Conservation (phyloP, 2,113 vertebrate genomes). For the Prinia subflava region DNA sequence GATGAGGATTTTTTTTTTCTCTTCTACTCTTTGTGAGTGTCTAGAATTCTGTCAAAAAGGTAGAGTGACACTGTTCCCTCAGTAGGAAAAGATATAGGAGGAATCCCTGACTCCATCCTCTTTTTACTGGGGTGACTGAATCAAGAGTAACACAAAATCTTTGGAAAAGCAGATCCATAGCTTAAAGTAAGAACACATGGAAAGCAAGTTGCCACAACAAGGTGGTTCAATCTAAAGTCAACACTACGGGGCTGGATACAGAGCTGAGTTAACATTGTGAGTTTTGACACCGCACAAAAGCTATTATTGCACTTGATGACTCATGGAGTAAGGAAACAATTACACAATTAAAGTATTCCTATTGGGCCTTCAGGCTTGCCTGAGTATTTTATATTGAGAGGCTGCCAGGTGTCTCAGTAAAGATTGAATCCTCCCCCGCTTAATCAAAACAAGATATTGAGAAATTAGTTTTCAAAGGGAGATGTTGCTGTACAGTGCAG, state of each 20-base stretch:
- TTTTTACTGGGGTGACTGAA: background rate
- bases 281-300: background rate
- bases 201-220: background rate
- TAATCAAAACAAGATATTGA: background rate
- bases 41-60: background rate
- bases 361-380: background rate
- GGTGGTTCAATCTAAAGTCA: background rate
- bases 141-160: background rate
- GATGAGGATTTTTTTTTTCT: background rate
- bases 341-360: background rate
- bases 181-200: background rate
- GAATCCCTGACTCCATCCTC: background rate
- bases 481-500: background rate
- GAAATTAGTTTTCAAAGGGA: conserved; percentile 14
- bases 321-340: background rate
- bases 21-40: background rate
- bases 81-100: background rate
- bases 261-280: background rate
- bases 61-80: background rate
- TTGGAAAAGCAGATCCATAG: background rate
- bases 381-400: background rate
- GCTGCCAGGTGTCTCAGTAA: background rate
- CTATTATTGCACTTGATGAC: background rate
- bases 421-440: background rate
- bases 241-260: background rate